These are phyloP conservation scores for Globia sparganii DNA, from an alignment of 2,888 invertebrate genomes.

Conservation along the genomic window DNA sequence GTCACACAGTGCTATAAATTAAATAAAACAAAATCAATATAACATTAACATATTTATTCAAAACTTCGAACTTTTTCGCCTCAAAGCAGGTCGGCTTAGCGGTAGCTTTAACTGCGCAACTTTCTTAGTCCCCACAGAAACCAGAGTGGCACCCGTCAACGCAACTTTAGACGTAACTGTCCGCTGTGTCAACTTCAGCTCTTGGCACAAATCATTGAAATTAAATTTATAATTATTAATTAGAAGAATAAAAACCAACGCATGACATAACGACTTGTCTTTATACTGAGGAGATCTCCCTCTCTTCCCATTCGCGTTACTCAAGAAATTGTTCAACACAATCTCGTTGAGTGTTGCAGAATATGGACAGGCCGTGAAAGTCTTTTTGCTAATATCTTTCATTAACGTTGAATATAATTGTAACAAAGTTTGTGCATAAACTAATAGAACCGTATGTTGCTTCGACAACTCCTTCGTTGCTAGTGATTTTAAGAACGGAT, in stretches of 20 bases:
- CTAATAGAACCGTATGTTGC: conserved; percentile 74
- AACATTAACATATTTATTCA: conserved; percentile 60
- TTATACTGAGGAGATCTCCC: conserved; percentile 77
- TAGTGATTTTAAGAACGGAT: conserved; percentile 73
- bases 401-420: conserved; percentile 69
- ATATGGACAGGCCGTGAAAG: conserved; percentile 72
- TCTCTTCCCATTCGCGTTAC: conserved; percentile 70
- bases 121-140: conserved; percentile 72
- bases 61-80: conserved; percentile 80
- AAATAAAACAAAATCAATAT: not conserved
- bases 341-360: conserved; percentile 81
- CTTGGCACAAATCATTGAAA: conserved; percentile 76
- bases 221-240: conserved; percentile 82
- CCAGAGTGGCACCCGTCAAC: conserved; percentile 78
- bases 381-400: conserved; percentile 77
- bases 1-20: too few species aligned
- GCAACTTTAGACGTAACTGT: conserved; percentile 76
- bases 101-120: conserved; percentile 78
- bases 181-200: conserved; percentile 74
- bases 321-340: conserved; percentile 77
- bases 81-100: conserved; percentile 66
- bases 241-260: conserved; percentile 80
- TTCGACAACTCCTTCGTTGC: conserved; percentile 66
- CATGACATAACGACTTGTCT: conserved; percentile 83
- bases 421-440: conserved; percentile 79